Base-by-base conservation (phyloP, 2,888 invertebrate species). In the Acrobasis repandana region DNA sequence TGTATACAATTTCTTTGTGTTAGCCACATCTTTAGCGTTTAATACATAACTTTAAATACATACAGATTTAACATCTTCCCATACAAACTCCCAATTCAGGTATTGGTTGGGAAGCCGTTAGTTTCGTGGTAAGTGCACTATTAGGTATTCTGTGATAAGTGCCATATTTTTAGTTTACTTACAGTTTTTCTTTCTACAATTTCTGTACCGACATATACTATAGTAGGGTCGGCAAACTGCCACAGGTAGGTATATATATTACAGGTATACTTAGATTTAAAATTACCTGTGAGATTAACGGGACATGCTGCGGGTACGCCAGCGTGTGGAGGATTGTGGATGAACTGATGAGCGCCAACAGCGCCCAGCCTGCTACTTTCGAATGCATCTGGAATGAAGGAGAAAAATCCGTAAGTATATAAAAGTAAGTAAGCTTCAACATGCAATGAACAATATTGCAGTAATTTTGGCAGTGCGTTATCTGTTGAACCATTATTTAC, bases 341-440 rank as follows among this genome's bases (percentile, higher is more conserved):
- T 73, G 94, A 94, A 74, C 94, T 93, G 75, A 96, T 93, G 65
- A 97, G 93, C 76, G 93, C 93, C 74, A 96, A 90, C 65, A 97
- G 88, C 74, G 94, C 93, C 94, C 95, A 95, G 62, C 96, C 95
- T 73, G 92, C 82, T 58, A 94, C 83, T 80, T 94, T 93, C 85
- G 95, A 94, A 85, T 93, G 92, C 86, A 95, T 93, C 54, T 58
- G 58, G 16, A 58, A 58, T 20, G 36, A 18, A 48, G 9, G 49
- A 61, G 46, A 67, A 51, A 28, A 46, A 63, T 58, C 62, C 61
- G 75, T 80, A 76, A 79, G 75, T 77, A 72, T 71, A 57, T 47
- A 38, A 47, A 18, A 50, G 56, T 52, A 57, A 58, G 49, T 50
- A 49, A 2, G 2, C 4, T 20, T n/a, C n/a, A n/a, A n/a, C n/a